These are phyloP conservation scores for Sigmodon hispidus DNA, from an alignment of 2,113 vertebrate genomes.

Conservation along the genomic window DNA sequence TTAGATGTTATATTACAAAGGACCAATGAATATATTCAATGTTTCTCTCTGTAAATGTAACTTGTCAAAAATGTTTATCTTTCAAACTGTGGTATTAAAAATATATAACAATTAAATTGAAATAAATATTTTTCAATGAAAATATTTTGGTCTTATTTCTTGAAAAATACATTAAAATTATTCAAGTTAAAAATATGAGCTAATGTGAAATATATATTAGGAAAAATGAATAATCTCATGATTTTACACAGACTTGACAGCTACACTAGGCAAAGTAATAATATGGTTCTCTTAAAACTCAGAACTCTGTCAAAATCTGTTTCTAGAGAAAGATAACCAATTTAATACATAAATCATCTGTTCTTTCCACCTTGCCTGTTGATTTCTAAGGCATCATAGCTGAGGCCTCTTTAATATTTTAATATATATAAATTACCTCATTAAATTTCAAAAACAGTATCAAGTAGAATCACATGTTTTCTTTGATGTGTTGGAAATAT, in stretches of 20 bases:
- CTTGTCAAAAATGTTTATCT: background rate
- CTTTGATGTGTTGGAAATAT: conserved; percentile 15
- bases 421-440: conserved; percentile 60
- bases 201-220: background rate
- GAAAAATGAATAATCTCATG: conserved; percentile 58
- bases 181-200: conserved; percentile 25
- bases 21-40: background rate
- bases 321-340: conserved; percentile 69
- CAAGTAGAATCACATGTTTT: conserved; percentile 35
- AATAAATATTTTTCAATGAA: background rate
- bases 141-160: background rate
- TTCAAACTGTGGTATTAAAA: background rate
- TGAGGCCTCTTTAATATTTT: conserved; percentile 52
- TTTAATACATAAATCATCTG: conserved; percentile 56
- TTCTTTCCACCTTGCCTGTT: conserved; percentile 40
- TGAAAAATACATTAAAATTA: background rate
- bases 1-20: background rate
- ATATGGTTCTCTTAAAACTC: conserved; percentile 57
- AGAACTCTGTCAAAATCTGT: conserved; percentile 63
- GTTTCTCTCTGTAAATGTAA: background rate
- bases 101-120: conserved; percentile 11
- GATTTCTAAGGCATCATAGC: conserved; percentile 40
- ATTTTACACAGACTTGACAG: conserved; percentile 56
- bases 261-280: conserved; percentile 64
- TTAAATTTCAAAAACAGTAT: conserved; percentile 49